phyloP scores from a whole-genome alignment of 1,140 invertebrate species.

The Dolichoris vasculosae region DNA sequence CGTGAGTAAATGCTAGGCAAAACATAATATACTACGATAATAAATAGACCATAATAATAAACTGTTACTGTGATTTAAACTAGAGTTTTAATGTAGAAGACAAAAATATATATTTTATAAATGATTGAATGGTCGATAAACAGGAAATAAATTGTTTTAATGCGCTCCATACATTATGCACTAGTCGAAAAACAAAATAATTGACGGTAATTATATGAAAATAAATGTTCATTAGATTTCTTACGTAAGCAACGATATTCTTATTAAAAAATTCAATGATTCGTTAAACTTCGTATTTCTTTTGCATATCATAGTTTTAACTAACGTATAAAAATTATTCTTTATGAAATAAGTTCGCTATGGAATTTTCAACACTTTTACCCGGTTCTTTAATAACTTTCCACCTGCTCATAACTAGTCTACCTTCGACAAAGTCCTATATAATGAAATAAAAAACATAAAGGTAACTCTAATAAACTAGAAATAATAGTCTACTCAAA shows the following conservation, averaged over 20 bases:
- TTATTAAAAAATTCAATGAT: not conserved
- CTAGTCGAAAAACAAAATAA: not conserved
- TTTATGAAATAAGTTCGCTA: not conserved
- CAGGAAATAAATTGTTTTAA: not conserved
- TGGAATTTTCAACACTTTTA: not conserved
- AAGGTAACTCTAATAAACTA: not conserved
- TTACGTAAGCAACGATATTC: not conserved
- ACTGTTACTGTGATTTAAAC: not conserved
- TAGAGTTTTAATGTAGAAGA: not conserved
- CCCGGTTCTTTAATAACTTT: not conserved
- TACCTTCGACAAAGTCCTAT: not conserved
- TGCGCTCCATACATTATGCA: not conserved
- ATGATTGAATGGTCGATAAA: not conserved
- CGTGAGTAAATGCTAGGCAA: slow-evolving; percentile 11
- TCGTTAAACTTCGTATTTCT: not conserved
- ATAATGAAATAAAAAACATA: not conserved
- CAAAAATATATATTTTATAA: not conserved
- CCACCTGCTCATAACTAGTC: not conserved
- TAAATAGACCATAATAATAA: too few species aligned
- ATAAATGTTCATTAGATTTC: not conserved
- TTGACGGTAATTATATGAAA: not conserved
- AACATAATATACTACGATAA: not conserved
- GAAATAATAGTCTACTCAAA: not conserved
- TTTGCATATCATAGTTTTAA: not conserved
- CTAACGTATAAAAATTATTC: not conserved